Evolutionary conservation across 2,113 vertebrate genomes (phyloP).

Genomic region (Gulo gulo): DNA sequence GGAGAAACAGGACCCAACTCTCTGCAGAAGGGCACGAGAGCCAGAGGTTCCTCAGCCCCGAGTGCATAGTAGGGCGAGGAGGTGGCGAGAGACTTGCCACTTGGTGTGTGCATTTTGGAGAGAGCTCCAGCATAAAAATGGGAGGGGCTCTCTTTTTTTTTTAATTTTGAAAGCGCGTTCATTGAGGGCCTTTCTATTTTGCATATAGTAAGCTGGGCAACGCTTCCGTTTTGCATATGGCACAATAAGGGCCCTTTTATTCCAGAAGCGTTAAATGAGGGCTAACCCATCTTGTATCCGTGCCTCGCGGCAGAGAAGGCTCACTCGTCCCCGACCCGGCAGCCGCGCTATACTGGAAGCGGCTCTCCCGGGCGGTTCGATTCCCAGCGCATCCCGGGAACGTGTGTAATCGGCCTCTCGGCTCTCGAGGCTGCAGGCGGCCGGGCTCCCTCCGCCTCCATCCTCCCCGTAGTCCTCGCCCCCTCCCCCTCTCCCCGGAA

Average conservation of each 20-base stretch:
- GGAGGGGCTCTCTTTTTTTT: slow-evolving; percentile 54
- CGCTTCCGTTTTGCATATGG: slow-evolving; percentile 32
- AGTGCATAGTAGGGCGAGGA: not conserved
- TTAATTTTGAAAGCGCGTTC: slow-evolving; percentile 46
- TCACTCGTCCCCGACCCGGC: slow-evolving; percentile 9
- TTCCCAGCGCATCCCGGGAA: slow-evolving; percentile 72
- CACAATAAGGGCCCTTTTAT: slow-evolving; percentile 45
- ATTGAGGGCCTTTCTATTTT: slow-evolving; percentile 38
- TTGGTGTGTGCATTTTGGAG: slow-evolving; percentile 7
- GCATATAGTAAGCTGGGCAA: not conserved
- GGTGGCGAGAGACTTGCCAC: slow-evolving; percentile 51
- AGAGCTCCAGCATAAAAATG: slow-evolving; percentile 52
- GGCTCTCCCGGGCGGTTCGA: slow-evolving; percentile 62
- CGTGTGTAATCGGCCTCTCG: slow-evolving; percentile 55
- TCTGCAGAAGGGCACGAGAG: not conserved
- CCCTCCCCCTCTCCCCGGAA: slow-evolving; percentile 76
- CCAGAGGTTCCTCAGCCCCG: not conserved
- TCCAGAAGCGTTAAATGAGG: not conserved
- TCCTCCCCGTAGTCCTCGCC: slow-evolving; percentile 25
- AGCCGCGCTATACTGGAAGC: slow-evolving; percentile 57
- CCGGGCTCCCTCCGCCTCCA: slow-evolving; percentile 47
- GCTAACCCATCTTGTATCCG: not conserved
- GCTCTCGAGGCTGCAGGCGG: slow-evolving; percentile 11
- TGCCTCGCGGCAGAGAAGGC: slow-evolving; percentile 46
- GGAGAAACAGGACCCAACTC: slow-evolving; percentile 7